These are phyloP conservation scores for Drosophila lutescens DNA, from an alignment of 2,888 invertebrate genomes.

Conservation along the genomic window DNA sequence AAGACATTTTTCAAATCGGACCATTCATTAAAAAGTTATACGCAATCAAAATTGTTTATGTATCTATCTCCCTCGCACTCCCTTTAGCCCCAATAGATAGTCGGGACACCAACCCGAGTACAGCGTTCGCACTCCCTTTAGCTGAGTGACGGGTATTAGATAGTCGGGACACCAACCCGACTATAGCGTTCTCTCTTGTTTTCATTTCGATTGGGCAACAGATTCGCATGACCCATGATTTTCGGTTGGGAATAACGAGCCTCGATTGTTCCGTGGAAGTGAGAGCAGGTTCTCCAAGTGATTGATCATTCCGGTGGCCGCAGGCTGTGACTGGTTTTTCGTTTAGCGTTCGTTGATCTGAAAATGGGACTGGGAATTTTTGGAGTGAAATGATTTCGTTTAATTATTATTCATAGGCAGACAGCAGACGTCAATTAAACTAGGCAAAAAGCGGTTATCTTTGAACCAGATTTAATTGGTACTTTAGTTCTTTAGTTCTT, in stretches of 20 bases:
- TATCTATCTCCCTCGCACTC: too few relatives aligned
- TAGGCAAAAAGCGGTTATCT: conserved; percentile 7
- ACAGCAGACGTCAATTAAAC: conserved; percentile 5
- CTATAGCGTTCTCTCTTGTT: too few relatives aligned
- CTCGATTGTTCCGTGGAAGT: conserved; percentile 8
- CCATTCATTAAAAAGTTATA: too few relatives aligned
- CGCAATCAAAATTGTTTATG: too few relatives aligned
- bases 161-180: too few relatives aligned
- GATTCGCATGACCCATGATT: conserved; percentile 19
- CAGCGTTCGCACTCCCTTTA: too few relatives aligned
- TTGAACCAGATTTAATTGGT: not conserved
- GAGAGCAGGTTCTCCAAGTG: conserved; percentile 21
- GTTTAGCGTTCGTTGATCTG: conserved; percentile 34
- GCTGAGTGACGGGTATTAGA: too few relatives aligned
- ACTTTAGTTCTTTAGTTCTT: too few relatives aligned
- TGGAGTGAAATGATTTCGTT: not conserved
- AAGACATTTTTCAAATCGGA: too few relatives aligned
- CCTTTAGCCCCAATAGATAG: too few relatives aligned
- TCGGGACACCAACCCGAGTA: too few relatives aligned
- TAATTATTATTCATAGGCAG: conserved; percentile 20
- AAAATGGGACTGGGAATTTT: conserved; percentile 23
- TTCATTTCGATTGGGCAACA: conserved; percentile 26
- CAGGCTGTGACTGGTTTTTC: conserved; percentile 41
- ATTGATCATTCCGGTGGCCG: conserved; percentile 40
- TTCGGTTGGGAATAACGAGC: not conserved